phyloP scores from a whole-genome alignment of 2,797 vertebrate genomes.

The Micromesistius poutassou region DNA sequence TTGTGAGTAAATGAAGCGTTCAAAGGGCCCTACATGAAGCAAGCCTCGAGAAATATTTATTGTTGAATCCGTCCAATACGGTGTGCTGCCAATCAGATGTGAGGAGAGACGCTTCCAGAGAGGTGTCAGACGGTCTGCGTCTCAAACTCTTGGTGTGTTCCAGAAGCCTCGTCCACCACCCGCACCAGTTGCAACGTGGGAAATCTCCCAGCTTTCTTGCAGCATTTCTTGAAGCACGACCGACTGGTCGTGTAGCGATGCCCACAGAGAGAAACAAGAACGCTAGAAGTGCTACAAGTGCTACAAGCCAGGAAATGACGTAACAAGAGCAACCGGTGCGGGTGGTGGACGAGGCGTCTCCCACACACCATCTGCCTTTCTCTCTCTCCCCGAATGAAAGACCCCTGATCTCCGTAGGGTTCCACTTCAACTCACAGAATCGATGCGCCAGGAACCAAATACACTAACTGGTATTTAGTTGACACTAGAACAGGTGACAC shows the following conservation, averaged over 20 bases:
- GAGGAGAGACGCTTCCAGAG: not conserved
- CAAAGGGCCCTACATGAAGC: not conserved
- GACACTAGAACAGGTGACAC: not conserved
- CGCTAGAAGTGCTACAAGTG: no score
- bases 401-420: not conserved
- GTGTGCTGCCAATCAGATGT: conserved; percentile 3
- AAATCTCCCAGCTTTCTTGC: no score
- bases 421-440: not conserved
- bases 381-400: not conserved
- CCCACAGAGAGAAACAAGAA: no score
- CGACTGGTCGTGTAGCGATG: no score
- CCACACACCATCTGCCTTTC: not conserved
- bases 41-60: not conserved
- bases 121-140: not conserved
- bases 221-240: no score
- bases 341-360: no score
- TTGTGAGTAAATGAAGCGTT: not conserved
- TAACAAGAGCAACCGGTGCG: no score
- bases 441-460: not conserved
- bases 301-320: no score
- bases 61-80: conserved; percentile 1
- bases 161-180: no score
- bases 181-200: no score
- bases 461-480: not conserved
- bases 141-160: no score